These are phyloP conservation scores for Phrynocephalus vlangalii DNA, from an alignment of 2,797 vertebrate genomes.

Conservation along the genomic window DNA sequence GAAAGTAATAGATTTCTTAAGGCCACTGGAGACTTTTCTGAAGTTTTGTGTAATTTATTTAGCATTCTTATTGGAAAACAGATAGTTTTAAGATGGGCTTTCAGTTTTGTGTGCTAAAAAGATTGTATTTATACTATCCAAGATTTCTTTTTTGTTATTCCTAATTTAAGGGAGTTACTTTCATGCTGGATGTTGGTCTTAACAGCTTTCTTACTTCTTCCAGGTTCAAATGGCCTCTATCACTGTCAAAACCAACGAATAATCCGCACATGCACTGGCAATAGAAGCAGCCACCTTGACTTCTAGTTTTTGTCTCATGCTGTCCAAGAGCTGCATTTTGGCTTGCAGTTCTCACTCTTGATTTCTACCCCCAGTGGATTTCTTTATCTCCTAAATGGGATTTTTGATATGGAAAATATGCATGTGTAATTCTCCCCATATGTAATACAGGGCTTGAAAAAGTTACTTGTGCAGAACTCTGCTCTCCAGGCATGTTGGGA, in stretches of 20 bases:
- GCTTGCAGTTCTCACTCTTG: too few relatives aligned
- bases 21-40: neutral
- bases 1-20: neutral
- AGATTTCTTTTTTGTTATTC: neutral
- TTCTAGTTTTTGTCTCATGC: too few relatives aligned
- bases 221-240: neutral
- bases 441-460: neutral
- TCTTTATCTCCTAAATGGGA: too few relatives aligned
- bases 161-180: neutral
- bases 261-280: neutral
- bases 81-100: neutral
- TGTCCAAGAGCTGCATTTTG: too few relatives aligned
- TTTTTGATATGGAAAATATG: neutral
- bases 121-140: neutral
- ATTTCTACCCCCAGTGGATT: too few relatives aligned
- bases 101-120: neutral
- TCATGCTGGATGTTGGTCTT: neutral
- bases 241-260: constrained; percentile 14
- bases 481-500: neutral
- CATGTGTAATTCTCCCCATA: neutral
- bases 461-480: neutral
- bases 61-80: neutral
- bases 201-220: neutral
- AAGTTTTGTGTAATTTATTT: neutral
- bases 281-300: too few relatives aligned